A percentile compares a stretch with the other conserved stretches of the same genome.
phyloP scores from a whole-genome alignment of 2,113 vertebrate species.

The Pyxicephalus adspersus region DNA sequence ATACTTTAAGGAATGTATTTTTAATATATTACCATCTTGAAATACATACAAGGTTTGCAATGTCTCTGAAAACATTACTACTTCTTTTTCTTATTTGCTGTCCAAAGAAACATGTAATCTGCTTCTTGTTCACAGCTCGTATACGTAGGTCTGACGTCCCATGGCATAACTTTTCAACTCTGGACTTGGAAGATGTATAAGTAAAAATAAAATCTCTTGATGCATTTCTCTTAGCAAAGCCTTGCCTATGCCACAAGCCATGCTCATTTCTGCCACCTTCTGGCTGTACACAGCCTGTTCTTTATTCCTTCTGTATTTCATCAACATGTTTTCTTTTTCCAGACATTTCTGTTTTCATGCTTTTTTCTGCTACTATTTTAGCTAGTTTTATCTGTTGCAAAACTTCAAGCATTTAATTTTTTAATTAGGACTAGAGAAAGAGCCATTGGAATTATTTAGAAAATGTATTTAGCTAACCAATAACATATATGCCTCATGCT shows the following conservation, averaged over 20 bases:
- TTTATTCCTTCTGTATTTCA: constrained; percentile 20
- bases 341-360: constrained; percentile 49
- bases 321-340: constrained; percentile 27
- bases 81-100: background rate
- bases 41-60: no score
- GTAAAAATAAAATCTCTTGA: constrained; percentile 68
- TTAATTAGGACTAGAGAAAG: no score
- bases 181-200: constrained; percentile 79
- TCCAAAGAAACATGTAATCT: constrained; percentile 49
- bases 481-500: no score
- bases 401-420: no score
- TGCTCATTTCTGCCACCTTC: constrained; percentile 54
- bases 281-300: constrained; percentile 39
- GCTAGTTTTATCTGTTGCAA: background rate
- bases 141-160: constrained; percentile 71
- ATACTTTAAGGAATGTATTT: no score
- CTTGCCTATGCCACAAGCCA: constrained; percentile 55
- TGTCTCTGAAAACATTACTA: no score
- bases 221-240: constrained; percentile 60
- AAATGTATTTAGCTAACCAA: no score
- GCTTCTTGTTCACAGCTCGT: constrained; percentile 74
- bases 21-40: no score
- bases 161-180: constrained; percentile 77
- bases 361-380: background rate
- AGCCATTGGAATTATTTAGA: no score